Base-by-base conservation (phyloP, 2,888 invertebrate genomes). In the Adineta ricciae region DNA sequence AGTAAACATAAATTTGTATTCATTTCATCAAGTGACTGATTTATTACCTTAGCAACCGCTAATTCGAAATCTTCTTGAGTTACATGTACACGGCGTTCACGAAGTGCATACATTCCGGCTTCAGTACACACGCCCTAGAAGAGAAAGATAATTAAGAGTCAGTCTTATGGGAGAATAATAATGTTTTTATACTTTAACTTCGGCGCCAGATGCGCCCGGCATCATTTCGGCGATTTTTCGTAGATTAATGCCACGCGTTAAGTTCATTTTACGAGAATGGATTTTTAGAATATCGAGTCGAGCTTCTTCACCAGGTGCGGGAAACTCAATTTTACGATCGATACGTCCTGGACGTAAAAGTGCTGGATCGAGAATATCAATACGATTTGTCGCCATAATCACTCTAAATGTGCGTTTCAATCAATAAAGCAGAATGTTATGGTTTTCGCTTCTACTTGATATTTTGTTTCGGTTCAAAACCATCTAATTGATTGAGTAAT, bases 61-160 rank as follows among this genome's bases (percentile, higher is more conserved):
- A 99, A 96, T 92, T 99, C 99, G 91, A 99, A 99, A 92, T 99
- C 99, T 92, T 99, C 99, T 91, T 99, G 99, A 2, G 97, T 99
- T 1, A 99, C 99, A 89, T 99, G 99, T 24, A 99, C 97, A 88
- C 99, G 93, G 86, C 99, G 93, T 91, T 99, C 99, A 89, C 99
- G 93, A 82, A 99, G 92, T 11, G 99, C 99, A 88, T 99, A 99
- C 99, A 99, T 99, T 84, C 99, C 99, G 85, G 99, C 98, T 91
- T 99, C 99, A 1, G 99, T 99, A 90, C 99, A 99, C 0, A 99
- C 98, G 87, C 99, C 98, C 93, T 64, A 64, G 16, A 64, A 50
- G 16, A 64, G 27, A 14, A 64, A 64, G 94, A 3, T 3, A 52
- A 21, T 21, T 52, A 19, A 50, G 3, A 50, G 2, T 50, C 27